These are phyloP conservation scores for Incurvaria masculella DNA, from an alignment of 2,888 invertebrate species.

Conservation along the genomic window DNA sequence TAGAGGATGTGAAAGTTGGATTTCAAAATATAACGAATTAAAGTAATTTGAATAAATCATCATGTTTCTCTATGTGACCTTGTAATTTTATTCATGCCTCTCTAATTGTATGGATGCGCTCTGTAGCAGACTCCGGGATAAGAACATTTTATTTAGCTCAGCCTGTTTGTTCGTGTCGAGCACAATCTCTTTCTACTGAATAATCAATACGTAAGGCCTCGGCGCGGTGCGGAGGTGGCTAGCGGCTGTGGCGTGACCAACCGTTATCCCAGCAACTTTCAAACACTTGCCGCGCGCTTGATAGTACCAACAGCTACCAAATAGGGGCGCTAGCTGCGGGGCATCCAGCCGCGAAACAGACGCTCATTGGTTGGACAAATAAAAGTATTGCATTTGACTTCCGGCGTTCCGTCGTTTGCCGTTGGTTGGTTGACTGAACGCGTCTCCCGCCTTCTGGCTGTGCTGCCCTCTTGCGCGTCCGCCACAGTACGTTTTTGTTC, in stretches of 20 bases:
- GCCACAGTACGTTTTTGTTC: constrained; percentile 45
- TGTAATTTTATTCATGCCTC: too few relatives aligned
- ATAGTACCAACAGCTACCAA: neutral
- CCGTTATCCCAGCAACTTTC: neutral
- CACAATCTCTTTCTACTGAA: neutral
- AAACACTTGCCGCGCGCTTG: neutral
- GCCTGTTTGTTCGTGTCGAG: neutral
- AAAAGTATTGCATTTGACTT: neutral
- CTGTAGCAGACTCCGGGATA: too few relatives aligned
- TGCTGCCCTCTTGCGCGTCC: constrained; percentile 45
- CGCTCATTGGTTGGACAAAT: constrained; percentile 27
- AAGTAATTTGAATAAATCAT: too few relatives aligned
- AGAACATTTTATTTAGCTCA: too few relatives aligned
- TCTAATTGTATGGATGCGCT: too few relatives aligned
- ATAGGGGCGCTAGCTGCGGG: neutral
- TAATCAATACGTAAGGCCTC: neutral
- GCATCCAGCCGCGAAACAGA: neutral
- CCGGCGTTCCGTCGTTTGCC: neutral
- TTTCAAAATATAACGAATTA: too few relatives aligned
- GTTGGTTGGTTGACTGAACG: neutral
- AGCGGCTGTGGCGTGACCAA: too few relatives aligned
- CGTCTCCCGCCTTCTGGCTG: constrained; percentile 17
- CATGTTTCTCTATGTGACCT: too few relatives aligned
- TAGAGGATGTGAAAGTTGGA: too few relatives aligned
- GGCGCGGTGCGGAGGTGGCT: too few relatives aligned